Conservation (phyloP, 2,797 vertebrate genomes). For the Mionectes olivaceus region DNA sequence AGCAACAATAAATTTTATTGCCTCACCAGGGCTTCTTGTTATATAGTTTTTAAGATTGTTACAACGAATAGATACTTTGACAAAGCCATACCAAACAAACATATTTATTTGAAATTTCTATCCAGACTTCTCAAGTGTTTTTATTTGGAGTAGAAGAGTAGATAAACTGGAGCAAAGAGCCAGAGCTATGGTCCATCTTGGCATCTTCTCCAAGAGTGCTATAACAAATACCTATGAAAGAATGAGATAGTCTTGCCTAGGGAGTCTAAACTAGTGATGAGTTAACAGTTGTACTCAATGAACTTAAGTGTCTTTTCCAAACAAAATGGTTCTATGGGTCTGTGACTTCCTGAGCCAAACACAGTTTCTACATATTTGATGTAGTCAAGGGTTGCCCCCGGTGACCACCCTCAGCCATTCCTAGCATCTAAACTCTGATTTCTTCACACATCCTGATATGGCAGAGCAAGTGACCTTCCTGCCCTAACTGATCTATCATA, state of each 20-base stretch:
- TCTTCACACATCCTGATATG: background rate
- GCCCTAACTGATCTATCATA: background rate
- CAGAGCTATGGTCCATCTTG: background rate
- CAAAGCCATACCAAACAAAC: background rate
- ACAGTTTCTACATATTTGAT: background rate
- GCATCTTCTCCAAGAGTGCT: background rate
- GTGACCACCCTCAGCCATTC: background rate
- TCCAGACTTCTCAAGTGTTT: background rate
- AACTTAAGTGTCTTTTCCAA: background rate
- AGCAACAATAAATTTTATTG: background rate
- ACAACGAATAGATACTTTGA: background rate
- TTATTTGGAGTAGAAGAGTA: background rate
- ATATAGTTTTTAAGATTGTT: background rate
- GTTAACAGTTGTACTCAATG: background rate
- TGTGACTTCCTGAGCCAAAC: background rate
- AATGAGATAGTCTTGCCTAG: background rate
- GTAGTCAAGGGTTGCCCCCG: background rate
- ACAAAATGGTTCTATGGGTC: background rate
- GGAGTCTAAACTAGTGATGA: background rate
- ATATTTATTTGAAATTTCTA: background rate
- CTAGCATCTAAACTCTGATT: background rate
- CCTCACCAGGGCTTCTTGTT: background rate
- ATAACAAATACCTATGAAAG: background rate
- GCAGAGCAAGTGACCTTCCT: background rate
- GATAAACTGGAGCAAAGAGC: background rate